Conservation (phyloP, 2,888 invertebrate genomes). For the Dicyrtomina minuta region DNA sequence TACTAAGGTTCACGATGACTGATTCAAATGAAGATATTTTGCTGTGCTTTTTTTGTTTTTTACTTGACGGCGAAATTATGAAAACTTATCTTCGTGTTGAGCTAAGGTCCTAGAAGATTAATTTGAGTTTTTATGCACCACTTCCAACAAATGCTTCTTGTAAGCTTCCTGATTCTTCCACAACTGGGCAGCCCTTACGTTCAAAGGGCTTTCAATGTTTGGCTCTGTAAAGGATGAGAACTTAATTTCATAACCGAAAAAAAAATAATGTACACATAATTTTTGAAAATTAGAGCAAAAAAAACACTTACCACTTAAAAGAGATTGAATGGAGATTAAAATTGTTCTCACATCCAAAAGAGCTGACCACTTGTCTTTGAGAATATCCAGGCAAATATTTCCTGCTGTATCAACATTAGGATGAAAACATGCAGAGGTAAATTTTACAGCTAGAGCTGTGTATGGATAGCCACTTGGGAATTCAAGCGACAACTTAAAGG, state of each 20-base stretch:
- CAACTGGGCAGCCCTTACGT: constrained; percentile 84
- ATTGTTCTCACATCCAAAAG: constrained; percentile 92
- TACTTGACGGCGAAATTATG: no score
- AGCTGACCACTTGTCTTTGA: constrained; percentile 93
- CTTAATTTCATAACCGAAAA: no score
- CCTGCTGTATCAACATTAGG: constrained; percentile 86
- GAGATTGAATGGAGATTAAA: constrained; percentile 87
- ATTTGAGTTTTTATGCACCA: constrained; percentile 45
- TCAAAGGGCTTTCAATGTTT: constrained; percentile 90
- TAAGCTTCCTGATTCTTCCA: constrained; percentile 86
- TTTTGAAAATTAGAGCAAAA: no score
- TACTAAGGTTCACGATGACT: no score
- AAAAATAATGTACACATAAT: no score
- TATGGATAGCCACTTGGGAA: constrained; percentile 95
- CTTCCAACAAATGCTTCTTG: constrained; percentile 62
- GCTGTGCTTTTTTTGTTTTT: no score
- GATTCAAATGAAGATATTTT: no score
- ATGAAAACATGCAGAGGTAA: constrained; percentile 87
- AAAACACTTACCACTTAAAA: constrained; percentile 68
- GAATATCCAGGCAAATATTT: constrained; percentile 91
- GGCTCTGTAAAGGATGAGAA: no score
- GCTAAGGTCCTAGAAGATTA: constrained; percentile 36
- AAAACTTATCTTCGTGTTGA: no score
- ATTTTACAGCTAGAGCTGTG: constrained; percentile 81
- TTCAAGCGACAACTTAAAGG: no score